Evolutionary conservation across 2,888 invertebrate species (phyloP), one percentile per base, ranked within the genome.

Genomic region (Plagiodera versicolora): DNA sequence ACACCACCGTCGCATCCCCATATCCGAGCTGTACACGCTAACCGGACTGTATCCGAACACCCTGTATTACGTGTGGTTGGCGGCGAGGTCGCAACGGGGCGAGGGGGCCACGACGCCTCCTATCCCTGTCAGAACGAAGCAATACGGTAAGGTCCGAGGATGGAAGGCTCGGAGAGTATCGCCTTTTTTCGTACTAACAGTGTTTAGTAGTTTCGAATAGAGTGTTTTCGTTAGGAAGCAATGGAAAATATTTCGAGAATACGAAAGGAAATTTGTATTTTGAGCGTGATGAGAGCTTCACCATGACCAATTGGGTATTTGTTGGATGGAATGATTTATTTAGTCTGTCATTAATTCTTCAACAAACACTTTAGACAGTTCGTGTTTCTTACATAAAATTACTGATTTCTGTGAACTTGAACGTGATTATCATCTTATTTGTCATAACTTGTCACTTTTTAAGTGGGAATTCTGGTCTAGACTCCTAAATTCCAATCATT

Each of bases 41-140:
- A 91, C 90, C 71, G 92, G 92, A 57, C 86, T 99, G 47, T 95
- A 95, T 79, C 98, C 98, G 30, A 94, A 97, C 84, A 98, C 97
- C 10, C 82, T 95, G 71, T 99, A 98, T 85, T 95, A 94, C 83
- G 92, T 98, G 75, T 96, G 97, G 93, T 83, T 99, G 72, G 95
- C 97, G 11, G 98, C 98, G 60, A 86, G 94, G 69, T 96, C 95
- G 14, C 91, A 92, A 74, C 84, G 92, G 67, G 98, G 98, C 10
- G 97, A 95, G 81, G 98, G 98, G 14, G 96, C 96, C 30, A 94
- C 95, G 57, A 97, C 97, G 14, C 94, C 95, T 39, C 93, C 95
- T 11, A 91, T 96, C 70, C 92, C 94, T 69, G 94, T 95, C 72
- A 88, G 94, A 83, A 98, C 98, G 55, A 95, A 95, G 82, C 95